Conservation (phyloP, 2,888 invertebrate species). For the Hirtodrosophila histrioides region DNA sequence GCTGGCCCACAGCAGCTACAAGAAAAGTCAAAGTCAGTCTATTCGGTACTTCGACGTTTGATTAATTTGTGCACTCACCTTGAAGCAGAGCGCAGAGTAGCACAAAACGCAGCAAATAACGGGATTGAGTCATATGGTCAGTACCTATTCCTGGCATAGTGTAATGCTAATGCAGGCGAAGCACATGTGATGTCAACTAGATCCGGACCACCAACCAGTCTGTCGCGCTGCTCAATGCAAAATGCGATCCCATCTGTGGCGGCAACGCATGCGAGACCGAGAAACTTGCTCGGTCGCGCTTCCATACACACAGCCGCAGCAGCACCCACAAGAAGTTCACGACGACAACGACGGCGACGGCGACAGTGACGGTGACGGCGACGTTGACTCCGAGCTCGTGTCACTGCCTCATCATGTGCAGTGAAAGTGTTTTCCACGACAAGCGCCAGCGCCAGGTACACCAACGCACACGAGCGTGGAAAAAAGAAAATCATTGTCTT, state of each 20-base stretch:
- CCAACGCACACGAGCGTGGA: slow-evolving; percentile 72
- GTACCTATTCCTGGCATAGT: slow-evolving; percentile 45
- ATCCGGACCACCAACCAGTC: slow-evolving; percentile 63
- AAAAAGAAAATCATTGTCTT: slow-evolving; percentile 79
- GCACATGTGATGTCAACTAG: slow-evolving; percentile 22
- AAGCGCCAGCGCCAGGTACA: slow-evolving; percentile 62
- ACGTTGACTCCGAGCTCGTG: slow-evolving; percentile 54
- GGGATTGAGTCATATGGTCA: slow-evolving; percentile 21
- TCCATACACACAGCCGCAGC: slow-evolving; percentile 62
- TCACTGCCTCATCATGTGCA: slow-evolving; percentile 77
- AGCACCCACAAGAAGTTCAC: slow-evolving; percentile 54
- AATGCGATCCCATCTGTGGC: slow-evolving; percentile 56
- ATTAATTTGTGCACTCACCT: slow-evolving; percentile 34
- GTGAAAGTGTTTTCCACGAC: slow-evolving; percentile 83
- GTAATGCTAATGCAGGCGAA: background rate
- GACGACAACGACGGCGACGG: slow-evolving; percentile 37
- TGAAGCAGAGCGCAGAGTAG: slow-evolving; percentile 48
- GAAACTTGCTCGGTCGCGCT: slow-evolving; percentile 74
- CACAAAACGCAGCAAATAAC: slow-evolving; percentile 29
- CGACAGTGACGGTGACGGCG: slow-evolving; percentile 25
- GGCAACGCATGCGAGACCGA: slow-evolving; percentile 62
- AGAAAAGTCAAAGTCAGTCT: too few species aligned
- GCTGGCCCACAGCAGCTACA: slow-evolving; percentile 55
- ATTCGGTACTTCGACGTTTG: background rate
- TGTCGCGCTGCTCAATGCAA: slow-evolving; percentile 56